Percentiles rank a stretch among this genome's conserved stretches.
These are phyloP conservation scores for Neuroterus valhalla DNA, from an alignment of 1,140 invertebrate species.

Conservation along the genomic window DNA sequence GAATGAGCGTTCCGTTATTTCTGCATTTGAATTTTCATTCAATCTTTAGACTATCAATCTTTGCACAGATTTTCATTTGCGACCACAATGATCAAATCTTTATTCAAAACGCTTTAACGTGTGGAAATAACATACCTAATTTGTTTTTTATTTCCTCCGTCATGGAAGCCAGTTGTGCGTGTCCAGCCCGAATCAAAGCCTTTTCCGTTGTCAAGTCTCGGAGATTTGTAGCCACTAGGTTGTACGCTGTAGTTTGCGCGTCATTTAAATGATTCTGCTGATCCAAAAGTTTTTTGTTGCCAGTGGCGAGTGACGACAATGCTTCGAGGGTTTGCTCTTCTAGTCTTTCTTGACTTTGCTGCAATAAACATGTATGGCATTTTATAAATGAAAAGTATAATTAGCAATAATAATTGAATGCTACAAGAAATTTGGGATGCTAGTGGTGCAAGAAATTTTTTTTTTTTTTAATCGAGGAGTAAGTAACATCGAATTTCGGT, in stretches of 20 bases:
- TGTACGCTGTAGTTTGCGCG: constrained; percentile 74
- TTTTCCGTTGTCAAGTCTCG: constrained; percentile 78
- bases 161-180: constrained; percentile 76
- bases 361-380: not conserved
- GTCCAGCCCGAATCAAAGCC: constrained; percentile 77
- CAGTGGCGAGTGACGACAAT: constrained; percentile 72
- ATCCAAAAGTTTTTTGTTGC: constrained; percentile 75
- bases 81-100: too few species aligned
- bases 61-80: not conserved
- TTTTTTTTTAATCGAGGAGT: not conserved
- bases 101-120: not conserved
- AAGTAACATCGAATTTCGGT: too few species aligned
- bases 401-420: too few species aligned
- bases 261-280: constrained; percentile 76
- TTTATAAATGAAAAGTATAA: too few species aligned
- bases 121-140: constrained; percentile 71
- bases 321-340: constrained; percentile 75
- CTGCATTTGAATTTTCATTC: too few species aligned
- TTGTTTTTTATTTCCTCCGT: constrained; percentile 77
- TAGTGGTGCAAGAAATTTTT: not conserved
- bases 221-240: constrained; percentile 77
- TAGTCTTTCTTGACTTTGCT: constrained; percentile 77
- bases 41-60: constrained; percentile 6
- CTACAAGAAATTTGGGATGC: too few species aligned
- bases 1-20: too few species aligned